A percentile compares a stretch with the other conserved stretches of the same genome.
Conservation (phyloP, 1,140 invertebrate species). For the Brachionus angularis region DNA sequence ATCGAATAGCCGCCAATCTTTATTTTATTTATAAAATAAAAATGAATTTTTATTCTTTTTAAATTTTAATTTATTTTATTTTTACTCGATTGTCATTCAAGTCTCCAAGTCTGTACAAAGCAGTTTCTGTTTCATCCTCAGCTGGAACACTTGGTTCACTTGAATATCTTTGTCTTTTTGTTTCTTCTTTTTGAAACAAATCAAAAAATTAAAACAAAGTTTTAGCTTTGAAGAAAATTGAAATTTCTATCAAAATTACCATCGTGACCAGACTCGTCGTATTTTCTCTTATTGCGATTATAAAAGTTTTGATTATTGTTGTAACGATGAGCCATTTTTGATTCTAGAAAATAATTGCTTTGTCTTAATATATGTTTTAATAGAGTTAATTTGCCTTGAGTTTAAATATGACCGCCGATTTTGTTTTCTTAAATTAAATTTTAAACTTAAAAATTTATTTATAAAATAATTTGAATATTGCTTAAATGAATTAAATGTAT, state of each 20-base stretch:
- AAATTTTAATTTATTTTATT: not conserved
- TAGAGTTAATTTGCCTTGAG: too few relatives aligned
- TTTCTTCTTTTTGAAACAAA: not conserved
- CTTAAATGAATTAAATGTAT: too few relatives aligned
- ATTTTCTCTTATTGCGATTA: not conserved
- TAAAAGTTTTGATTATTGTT: constrained; percentile 33
- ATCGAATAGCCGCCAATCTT: constrained; percentile 34
- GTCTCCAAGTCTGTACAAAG: constrained; percentile 22
- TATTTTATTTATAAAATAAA: not conserved
- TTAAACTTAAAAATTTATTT: too few relatives aligned
- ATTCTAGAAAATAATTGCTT: too few relatives aligned
- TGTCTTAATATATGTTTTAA: not conserved
- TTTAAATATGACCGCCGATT: too few relatives aligned
- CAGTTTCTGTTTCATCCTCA: constrained; percentile 23
- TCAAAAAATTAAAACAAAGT: not conserved
- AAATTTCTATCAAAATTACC: too few relatives aligned
- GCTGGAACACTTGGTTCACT: not conserved
- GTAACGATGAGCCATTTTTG: not conserved
- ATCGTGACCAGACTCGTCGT: not conserved
- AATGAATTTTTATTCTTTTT: not conserved
- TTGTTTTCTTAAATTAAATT: too few relatives aligned
- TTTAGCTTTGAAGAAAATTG: not conserved
- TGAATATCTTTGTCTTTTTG: constrained; percentile 6
- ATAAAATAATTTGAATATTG: too few relatives aligned
- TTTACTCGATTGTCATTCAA: constrained; percentile 29